These are phyloP conservation scores for Agonopterix subpropinquella DNA, from an alignment of 2,888 invertebrate genomes.

Conservation along the genomic window DNA sequence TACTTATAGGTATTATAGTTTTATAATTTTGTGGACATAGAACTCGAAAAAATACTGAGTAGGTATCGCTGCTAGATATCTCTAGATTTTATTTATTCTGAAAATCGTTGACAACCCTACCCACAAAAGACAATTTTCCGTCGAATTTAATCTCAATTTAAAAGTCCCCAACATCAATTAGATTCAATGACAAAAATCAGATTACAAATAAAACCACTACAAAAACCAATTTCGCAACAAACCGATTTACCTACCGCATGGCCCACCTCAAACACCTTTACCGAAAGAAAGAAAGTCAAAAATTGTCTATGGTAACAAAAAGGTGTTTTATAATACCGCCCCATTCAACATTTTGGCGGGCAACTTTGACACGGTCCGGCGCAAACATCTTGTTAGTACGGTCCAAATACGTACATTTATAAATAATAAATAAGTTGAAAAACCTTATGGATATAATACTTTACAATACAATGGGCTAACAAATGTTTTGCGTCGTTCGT, in stretches of 20 bases:
- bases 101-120: too few relatives aligned
- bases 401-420: conserved; percentile 65
- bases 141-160: conserved; percentile 24
- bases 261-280: conserved; percentile 11
- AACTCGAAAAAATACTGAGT: too few relatives aligned
- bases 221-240: not conserved
- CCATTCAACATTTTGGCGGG: conserved; percentile 42
- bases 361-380: conserved; percentile 44
- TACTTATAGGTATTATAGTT: too few relatives aligned
- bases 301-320: conserved; percentile 38
- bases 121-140: conserved; percentile 20
- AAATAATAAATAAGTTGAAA: conserved; percentile 62
- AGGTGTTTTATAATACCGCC: conserved; percentile 11
- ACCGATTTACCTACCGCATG: conserved; percentile 14
- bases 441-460: conserved; percentile 38
- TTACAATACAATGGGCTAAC: conserved; percentile 64
- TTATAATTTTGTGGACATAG: too few relatives aligned
- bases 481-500: conserved; percentile 58
- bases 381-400: conserved; percentile 68
- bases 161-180: conserved; percentile 18
- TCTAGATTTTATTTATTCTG: too few relatives aligned
- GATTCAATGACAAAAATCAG: conserved; percentile 17
- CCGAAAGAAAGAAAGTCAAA: conserved; percentile 35
- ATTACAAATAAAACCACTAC: conserved; percentile 22
- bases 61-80: too few relatives aligned